phyloP scores from a whole-genome alignment of 2,113 vertebrate genomes.

The Pachycephala philippinensis region DNA sequence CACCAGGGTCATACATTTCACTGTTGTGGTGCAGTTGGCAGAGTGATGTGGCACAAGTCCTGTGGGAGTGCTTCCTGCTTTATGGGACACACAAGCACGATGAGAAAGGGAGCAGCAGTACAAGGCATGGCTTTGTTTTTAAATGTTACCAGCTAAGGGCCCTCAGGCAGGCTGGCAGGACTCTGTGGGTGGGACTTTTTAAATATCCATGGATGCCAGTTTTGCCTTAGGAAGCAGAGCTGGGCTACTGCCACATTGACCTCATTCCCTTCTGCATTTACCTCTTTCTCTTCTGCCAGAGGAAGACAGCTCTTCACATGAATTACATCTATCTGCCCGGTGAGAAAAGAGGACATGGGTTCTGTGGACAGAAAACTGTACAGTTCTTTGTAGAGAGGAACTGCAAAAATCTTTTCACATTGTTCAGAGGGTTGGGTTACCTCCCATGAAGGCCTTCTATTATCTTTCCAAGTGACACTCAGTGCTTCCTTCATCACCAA shows the following conservation, averaged over 20 bases:
- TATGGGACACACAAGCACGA: not conserved
- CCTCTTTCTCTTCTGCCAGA: not conserved
- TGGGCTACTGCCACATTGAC: not conserved
- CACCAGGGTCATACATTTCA: not conserved
- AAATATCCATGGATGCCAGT: not conserved
- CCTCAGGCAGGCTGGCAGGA: not conserved
- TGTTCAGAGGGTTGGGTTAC: not conserved
- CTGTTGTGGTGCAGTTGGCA: not conserved
- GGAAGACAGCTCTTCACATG: not conserved
- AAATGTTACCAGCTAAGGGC: constrained; percentile 18
- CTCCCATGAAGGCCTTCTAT: not conserved
- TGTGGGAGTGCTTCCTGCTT: not conserved
- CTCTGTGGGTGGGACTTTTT: not conserved
- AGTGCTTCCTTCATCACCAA: constrained; percentile 5
- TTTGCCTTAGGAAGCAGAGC: not conserved
- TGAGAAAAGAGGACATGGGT: not conserved
- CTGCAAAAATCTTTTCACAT: not conserved
- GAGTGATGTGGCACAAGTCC: not conserved
- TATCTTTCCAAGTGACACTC: not conserved
- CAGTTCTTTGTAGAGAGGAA: not conserved
- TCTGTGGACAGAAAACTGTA: not conserved
- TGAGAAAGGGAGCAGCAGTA: not conserved
- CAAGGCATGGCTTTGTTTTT: constrained; percentile 38
- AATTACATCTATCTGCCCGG: not conserved
- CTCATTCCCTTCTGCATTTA: not conserved